Evolutionary conservation across 2,888 invertebrate genomes (phyloP), one percentile per base, ranked within the genome.

Genomic region (Zelleria hepariella): DNA sequence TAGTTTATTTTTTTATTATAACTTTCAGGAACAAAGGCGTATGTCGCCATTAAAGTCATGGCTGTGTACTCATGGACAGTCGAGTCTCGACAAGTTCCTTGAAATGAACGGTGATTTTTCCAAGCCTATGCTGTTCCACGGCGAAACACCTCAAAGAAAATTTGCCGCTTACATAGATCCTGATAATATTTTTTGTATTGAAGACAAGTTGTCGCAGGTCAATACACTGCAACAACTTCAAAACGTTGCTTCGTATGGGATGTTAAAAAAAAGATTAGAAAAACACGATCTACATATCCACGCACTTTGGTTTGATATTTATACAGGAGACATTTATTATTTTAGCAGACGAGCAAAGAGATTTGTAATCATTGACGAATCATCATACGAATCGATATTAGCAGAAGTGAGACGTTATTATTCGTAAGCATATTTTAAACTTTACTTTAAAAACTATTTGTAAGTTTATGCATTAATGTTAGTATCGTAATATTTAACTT

Each of bases 231-330:
- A 97, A 74, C 98, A 98, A 80, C 83, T 98, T 64, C 96, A 97
- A 77, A 97, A 98, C 77, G 92, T 98, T 55, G 95, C 97, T 2
- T 97, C 96, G 15, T 97, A 98, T 75, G 95, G 96, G 49, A 97
- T 98, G 86, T 84, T 98, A 47, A 95, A 95, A 72, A 92, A 93
- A 63, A 92, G 96, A 1, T 86, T 98, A 18, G 93, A 95, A 75
- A 91, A 91, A 52, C 94, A 96, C 68, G 93, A 96, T 74, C 89
- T 97, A 51, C 95, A 96, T 70, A 94, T 98, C 65, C 97, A 97
- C 72, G 98, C 98, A 0, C 86, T 99, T 48, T 99, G 98, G 98
- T 98, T 98, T 78, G 98, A 98, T 78, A 96, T 99, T 77, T 98
- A 98, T 76, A 96, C 97, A 0, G 98, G 98, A 0, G 97, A 98